Evolutionary conservation across 2,113 vertebrate genomes (phyloP).

Genomic region (Nothoprocta perdicaria): DNA sequence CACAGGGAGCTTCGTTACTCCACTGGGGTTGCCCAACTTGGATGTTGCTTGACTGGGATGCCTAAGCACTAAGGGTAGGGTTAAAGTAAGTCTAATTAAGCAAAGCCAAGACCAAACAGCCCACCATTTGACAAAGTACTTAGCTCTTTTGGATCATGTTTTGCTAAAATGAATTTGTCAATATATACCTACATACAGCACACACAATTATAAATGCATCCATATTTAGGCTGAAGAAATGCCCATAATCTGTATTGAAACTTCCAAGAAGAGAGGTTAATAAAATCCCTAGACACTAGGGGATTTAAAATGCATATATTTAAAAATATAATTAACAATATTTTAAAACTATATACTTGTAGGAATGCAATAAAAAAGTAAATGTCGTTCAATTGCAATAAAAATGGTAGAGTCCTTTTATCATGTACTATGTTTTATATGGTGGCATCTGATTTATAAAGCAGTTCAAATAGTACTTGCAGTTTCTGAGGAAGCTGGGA

Average conservation of each 20-base stretch:
- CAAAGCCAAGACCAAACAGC: not conserved
- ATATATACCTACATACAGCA: not conserved
- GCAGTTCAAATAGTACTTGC: slow-evolving; percentile 5
- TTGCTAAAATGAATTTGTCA: not conserved
- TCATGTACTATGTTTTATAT: not conserved
- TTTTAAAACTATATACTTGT: not conserved
- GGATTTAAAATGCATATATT: not conserved
- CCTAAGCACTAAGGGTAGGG: not conserved
- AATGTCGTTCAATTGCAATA: not conserved
- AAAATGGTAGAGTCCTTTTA: not conserved
- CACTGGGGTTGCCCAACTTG: not conserved
- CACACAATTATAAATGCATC: not conserved
- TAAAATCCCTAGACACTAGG: not conserved
- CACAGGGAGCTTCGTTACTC: not conserved
- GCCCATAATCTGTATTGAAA: not conserved
- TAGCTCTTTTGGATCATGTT: not conserved
- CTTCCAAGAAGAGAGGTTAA: not conserved
- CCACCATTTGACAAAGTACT: not conserved
- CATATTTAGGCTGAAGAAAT: not conserved
- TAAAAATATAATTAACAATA: not conserved
- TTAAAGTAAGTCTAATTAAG: not conserved
- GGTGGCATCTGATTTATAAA: slow-evolving; percentile 3
- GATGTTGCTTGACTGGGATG: not conserved
- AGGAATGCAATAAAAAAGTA: not conserved
- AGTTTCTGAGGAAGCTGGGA: slow-evolving; percentile 3